These are phyloP conservation scores for Drosophila elegans DNA, from an alignment of 1,140 invertebrate genomes.

Conservation along the genomic window DNA sequence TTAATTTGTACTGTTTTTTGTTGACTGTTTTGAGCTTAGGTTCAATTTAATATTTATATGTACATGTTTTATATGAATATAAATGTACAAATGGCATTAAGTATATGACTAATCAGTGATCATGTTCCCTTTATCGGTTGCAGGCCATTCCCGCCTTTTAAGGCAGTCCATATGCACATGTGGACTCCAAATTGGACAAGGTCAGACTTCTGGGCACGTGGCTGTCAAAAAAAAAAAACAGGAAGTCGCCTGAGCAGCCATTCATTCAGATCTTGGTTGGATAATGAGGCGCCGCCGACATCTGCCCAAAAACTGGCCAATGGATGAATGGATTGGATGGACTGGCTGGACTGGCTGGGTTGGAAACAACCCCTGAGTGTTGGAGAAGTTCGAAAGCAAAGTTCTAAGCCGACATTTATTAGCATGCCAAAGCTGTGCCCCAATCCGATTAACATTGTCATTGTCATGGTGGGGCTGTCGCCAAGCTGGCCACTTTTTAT, in stretches of 20 bases:
- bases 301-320: not conserved
- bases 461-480: slow-evolving; percentile 57
- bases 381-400: not conserved
- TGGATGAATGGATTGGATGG: not conserved
- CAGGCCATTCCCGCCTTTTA: slow-evolving; percentile 1
- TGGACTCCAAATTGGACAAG: slow-evolving; percentile 21
- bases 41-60: too few relatives aligned
- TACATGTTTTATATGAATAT: too few relatives aligned
- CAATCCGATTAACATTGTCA: slow-evolving; percentile 70
- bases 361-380: slow-evolving; percentile 1
- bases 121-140: not conserved
- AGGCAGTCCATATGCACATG: slow-evolving; percentile 2
- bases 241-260: slow-evolving; percentile 3
- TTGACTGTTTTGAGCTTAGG: too few relatives aligned
- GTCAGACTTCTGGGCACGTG: slow-evolving; percentile 23
- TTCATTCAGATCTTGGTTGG: not conserved
- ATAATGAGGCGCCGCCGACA: slow-evolving; percentile 30
- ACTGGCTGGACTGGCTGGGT: too few relatives aligned
- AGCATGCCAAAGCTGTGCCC: slow-evolving; percentile 31
- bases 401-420: slow-evolving; percentile 25
- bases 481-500: slow-evolving; percentile 29
- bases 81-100: too few relatives aligned
- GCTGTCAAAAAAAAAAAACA: not conserved
- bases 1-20: too few relatives aligned
- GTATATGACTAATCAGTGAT: not conserved